Conservation (phyloP, 1,140 invertebrate species). For the Drosophila azteca region DNA sequence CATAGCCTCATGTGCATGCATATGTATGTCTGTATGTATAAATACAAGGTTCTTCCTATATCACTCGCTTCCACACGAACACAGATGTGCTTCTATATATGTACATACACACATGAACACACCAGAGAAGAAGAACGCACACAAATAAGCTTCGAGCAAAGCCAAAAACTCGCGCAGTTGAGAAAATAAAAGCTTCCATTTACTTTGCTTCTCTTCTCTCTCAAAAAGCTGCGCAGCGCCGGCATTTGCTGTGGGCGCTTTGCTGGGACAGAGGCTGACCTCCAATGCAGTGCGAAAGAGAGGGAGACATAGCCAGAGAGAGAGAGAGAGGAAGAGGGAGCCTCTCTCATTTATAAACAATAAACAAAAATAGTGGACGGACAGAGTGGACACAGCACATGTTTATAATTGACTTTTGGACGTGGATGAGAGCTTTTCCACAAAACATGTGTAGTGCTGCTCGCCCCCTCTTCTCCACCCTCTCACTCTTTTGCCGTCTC, state of each 20-base stretch:
- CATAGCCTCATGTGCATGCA: conserved; percentile 67
- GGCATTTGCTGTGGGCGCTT: conserved; percentile 53
- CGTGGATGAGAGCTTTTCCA: conserved; percentile 47
- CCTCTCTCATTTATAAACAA: conserved; percentile 80
- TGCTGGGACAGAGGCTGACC: conserved; percentile 45
- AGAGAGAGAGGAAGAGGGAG: conserved; percentile 27
- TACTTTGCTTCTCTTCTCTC: no score
- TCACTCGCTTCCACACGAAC: conserved; percentile 47
- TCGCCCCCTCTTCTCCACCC: neutral
- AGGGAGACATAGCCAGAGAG: conserved; percentile 5
- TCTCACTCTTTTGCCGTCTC: neutral
- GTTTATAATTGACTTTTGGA: conserved; percentile 68
- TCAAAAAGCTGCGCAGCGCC: conserved; percentile 40
- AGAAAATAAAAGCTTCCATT: no score
- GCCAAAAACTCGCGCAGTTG: conserved; percentile 15
- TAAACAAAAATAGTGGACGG: conserved; percentile 78
- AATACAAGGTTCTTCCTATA: conserved; percentile 82
- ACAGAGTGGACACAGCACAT: conserved; percentile 54
- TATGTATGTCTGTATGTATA: no score
- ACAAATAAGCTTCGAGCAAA: conserved; percentile 45
- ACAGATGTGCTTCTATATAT: conserved; percentile 19
- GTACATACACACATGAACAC: conserved; percentile 27
- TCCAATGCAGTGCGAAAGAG: conserved; percentile 47
- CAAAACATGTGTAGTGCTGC: conserved; percentile 62
- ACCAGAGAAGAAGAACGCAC: conserved; percentile 42